Conservation (phyloP, 2,113 vertebrate genomes). For the Datnioides undecimradiatus region DNA sequence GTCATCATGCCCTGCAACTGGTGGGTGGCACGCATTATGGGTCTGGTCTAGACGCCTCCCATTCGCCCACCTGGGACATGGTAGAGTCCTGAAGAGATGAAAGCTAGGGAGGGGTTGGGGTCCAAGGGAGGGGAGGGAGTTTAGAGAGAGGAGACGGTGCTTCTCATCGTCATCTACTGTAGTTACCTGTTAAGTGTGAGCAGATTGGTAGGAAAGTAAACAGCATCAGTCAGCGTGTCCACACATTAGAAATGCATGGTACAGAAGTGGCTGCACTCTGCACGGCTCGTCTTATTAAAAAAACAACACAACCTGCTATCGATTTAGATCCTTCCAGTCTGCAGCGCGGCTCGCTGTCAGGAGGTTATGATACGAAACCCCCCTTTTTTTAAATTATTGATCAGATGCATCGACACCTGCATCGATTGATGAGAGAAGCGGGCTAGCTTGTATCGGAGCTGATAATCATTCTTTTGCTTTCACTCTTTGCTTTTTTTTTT, state of each 20-base stretch:
- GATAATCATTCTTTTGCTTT: slow-evolving; percentile 16
- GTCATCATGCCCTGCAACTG: slow-evolving; percentile 95
- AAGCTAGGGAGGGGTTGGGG: background rate
- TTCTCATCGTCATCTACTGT: slow-evolving; percentile 19
- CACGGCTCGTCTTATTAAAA: slow-evolving; percentile 49
- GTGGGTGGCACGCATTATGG: slow-evolving; percentile 94
- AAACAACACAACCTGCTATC: slow-evolving; percentile 29
- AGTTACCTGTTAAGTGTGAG: slow-evolving; percentile 8
- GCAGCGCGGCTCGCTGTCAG: background rate
- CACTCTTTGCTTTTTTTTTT: slow-evolving; percentile 49
- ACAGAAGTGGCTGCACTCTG: slow-evolving; percentile 19
- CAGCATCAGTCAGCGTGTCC: slow-evolving; percentile 16
- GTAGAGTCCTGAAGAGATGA: background rate
- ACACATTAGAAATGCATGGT: slow-evolving; percentile 36
- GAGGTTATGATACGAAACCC: slow-evolving; percentile 3
- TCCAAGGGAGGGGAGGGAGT: background rate
- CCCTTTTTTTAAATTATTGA: background rate
- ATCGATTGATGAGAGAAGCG: slow-evolving; percentile 16
- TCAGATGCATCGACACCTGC: background rate
- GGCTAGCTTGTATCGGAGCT: slow-evolving; percentile 50
- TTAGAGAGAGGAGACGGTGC: background rate
- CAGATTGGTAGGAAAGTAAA: slow-evolving; percentile 3
- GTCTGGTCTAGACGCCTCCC: slow-evolving; percentile 83
- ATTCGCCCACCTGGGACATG: background rate
- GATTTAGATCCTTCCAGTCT: slow-evolving; percentile 19